Percentiles rank a stretch among this genome's conserved stretches.
phyloP scores from a whole-genome alignment of 2,113 vertebrate species.

The Atrichornis clamosus region DNA sequence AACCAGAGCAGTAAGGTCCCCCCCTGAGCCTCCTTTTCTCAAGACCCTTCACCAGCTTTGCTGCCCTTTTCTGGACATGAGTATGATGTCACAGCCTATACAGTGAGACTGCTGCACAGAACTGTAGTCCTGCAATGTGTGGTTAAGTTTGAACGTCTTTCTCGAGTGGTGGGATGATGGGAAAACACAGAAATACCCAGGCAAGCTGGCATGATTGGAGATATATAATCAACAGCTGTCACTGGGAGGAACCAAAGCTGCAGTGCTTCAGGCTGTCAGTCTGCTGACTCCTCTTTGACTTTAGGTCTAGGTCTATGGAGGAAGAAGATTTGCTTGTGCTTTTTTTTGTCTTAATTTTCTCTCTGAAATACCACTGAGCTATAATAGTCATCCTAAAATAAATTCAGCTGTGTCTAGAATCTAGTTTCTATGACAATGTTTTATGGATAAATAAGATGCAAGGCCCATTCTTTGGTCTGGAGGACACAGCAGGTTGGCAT shows the following conservation, averaged over 20 bases:
- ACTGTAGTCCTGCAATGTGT: neutral
- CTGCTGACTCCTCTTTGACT: neutral
- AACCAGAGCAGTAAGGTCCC: too few species aligned
- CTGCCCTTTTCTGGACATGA: too few species aligned
- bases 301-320: neutral
- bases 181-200: neutral
- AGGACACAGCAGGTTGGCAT: neutral
- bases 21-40: too few species aligned
- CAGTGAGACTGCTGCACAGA: neutral
- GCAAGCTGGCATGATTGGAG: neutral
- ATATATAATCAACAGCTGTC: neutral
- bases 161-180: neutral
- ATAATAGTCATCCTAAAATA: neutral
- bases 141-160: neutral
- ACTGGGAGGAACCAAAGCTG: neutral
- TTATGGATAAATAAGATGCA: neutral
- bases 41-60: too few species aligned
- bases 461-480: neutral
- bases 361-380: neutral
- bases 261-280: neutral
- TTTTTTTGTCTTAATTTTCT: neutral
- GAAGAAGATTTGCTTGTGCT: neutral
- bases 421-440: neutral
- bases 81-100: neutral
- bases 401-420: neutral